These are phyloP conservation scores for Corythoichthys intestinalis DNA, from an alignment of 2,113 vertebrate species.

Conservation along the genomic window DNA sequence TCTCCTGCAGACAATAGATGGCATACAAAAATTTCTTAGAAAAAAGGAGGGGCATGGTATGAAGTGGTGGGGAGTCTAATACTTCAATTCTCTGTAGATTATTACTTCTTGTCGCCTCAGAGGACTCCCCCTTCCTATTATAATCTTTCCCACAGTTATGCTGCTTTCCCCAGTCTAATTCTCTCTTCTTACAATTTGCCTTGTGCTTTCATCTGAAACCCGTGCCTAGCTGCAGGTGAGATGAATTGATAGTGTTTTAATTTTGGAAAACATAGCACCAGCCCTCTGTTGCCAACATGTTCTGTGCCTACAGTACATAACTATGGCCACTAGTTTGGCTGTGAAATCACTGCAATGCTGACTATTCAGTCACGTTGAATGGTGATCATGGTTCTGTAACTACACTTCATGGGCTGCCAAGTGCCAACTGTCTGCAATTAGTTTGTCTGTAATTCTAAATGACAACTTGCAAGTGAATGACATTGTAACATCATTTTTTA, in stretches of 20 bases:
- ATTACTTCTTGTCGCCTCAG: conserved; percentile 24
- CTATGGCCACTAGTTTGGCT: too few relatives aligned
- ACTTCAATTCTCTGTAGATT: conserved; percentile 40
- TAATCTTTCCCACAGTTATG: neutral
- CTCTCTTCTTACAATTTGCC: neutral
- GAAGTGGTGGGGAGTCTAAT: conserved; percentile 15
- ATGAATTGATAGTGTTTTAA: conserved; percentile 32
- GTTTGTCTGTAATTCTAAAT: too few relatives aligned
- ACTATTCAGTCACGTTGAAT: neutral
- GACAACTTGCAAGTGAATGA: too few relatives aligned
- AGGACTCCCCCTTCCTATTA: neutral
- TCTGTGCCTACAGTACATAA: neutral
- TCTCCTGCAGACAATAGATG: conserved; percentile 37
- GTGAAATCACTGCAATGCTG: neutral
- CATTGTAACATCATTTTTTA: neutral
- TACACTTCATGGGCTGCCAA: too few relatives aligned
- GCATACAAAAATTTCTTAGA: conserved; percentile 13
- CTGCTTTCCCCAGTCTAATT: conserved; percentile 19
- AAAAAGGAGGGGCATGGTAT: neutral
- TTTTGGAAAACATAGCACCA: conserved; percentile 33
- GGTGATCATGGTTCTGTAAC: neutral
- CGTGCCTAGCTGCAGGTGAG: conserved; percentile 23
- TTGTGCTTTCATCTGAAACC: conserved; percentile 33
- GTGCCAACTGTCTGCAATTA: too few relatives aligned
- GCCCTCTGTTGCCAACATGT: conserved; percentile 13